Evolutionary conservation across 2,888 invertebrate species (phyloP).

Genomic region (Limenitis arthemis): DNA sequence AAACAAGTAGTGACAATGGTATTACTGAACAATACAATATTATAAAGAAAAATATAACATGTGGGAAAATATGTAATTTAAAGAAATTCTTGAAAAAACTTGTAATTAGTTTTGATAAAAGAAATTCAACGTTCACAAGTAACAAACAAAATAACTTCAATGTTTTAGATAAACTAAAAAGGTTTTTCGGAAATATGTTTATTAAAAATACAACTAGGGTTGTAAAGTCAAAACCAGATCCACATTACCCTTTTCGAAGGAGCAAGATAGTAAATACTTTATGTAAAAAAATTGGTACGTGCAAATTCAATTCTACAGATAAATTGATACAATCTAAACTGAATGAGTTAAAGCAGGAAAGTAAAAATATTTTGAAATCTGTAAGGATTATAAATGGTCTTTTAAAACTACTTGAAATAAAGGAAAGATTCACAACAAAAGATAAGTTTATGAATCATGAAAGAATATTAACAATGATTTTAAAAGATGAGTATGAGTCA

Average conservation of each 20-base stretch:
- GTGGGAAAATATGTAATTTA: conserved; percentile 14
- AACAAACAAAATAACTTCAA: conserved; percentile 30
- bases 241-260: conserved; percentile 25
- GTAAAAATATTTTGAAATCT: conserved; percentile 38
- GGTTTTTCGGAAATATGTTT: conserved; percentile 41
- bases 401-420: conserved; percentile 19
- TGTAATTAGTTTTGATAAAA: conserved; percentile 16
- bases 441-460: conserved; percentile 30
- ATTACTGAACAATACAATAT: neutral
- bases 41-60: conserved; percentile 16
- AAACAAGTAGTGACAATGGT: neutral
- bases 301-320: conserved; percentile 32
- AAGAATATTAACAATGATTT: conserved; percentile 36
- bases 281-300: conserved; percentile 41
- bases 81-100: conserved; percentile 5
- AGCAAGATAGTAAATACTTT: conserved; percentile 36
- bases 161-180: conserved; percentile 40
- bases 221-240: conserved; percentile 13
- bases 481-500: conserved; percentile 32
- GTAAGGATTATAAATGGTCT: conserved; percentile 45
- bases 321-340: conserved; percentile 39
- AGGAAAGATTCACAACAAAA: conserved; percentile 14
- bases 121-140: conserved; percentile 15
- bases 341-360: conserved; percentile 39
- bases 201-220: conserved; percentile 19